Evolutionary conservation across 2,888 invertebrate genomes (phyloP).

Genomic region (Mesochorus sp.): DNA sequence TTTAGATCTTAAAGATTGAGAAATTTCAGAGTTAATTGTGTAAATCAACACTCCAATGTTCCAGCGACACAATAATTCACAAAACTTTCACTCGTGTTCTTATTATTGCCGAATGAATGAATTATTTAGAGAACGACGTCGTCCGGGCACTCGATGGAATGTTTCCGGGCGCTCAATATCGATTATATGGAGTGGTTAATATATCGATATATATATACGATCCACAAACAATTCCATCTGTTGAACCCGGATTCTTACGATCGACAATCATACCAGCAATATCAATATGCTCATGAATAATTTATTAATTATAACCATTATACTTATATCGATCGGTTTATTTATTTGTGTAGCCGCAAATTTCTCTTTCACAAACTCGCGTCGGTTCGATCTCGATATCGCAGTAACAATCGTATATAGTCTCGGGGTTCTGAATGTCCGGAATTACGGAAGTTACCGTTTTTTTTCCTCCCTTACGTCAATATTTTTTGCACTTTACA

Average conservation of each 20-base stretch:
- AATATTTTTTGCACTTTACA: constrained; percentile 6
- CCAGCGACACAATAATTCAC: constrained; percentile 24
- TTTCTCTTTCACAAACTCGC: constrained; percentile 23
- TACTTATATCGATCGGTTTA: constrained; percentile 5
- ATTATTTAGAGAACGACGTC: constrained; percentile 66
- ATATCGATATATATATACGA: constrained; percentile 29
- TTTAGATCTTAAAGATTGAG: not conserved
- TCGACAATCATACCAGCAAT: constrained; percentile 15
- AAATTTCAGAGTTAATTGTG: constrained; percentile 2
- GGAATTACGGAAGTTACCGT: constrained; percentile 22
- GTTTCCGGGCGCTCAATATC: constrained; percentile 49
- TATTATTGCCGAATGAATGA: constrained; percentile 68
- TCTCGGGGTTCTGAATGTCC: not conserved
- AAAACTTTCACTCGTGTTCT: constrained; percentile 70
- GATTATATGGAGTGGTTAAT: constrained; percentile 41
- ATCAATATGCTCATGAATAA: constrained; percentile 47
- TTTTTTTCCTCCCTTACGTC: not conserved
- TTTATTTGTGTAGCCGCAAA: constrained; percentile 4
- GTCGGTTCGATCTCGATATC: not conserved
- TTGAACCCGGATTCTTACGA: constrained; percentile 35
- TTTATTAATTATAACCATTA: constrained; percentile 54
- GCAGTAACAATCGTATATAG: constrained; percentile 3
- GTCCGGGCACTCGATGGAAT: constrained; percentile 45
- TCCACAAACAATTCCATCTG: constrained; percentile 38
- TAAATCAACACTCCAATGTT: not conserved